Percentiles rank a stretch among this genome's conserved stretches.
Conservation (phyloP, 2,113 vertebrate genomes). For the Aepyceros melampus region DNA sequence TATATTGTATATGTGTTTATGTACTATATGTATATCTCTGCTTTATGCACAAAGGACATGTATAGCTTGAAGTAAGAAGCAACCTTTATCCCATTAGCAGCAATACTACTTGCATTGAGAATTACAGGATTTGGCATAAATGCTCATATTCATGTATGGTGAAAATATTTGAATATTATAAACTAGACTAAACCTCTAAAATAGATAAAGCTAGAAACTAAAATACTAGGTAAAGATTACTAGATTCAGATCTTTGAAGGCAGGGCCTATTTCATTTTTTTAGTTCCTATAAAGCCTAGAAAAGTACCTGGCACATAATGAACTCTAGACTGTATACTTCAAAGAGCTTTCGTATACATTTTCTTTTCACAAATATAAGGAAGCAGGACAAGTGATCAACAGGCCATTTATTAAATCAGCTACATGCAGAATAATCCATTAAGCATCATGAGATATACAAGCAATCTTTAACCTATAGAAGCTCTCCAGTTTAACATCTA, state of each 20-base stretch:
- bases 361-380: background rate
- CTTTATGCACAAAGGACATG: background rate
- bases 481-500: background rate
- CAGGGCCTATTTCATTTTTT: background rate
- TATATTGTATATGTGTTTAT: background rate
- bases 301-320: background rate
- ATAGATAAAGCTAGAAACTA: background rate
- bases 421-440: background rate
- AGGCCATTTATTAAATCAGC: background rate
- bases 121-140: background rate
- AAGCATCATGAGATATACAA: background rate
- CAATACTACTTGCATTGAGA: background rate
- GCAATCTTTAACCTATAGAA: background rate
- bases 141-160: background rate
- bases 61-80: background rate
- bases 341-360: background rate
- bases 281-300: background rate
- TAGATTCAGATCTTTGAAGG: background rate
- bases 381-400: background rate
- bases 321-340: background rate
- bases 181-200: slow-evolving; percentile 2
- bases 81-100: background rate
- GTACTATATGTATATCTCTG: background rate
- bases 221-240: slow-evolving; percentile 3
- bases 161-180: background rate